These are phyloP conservation scores for Trinectes maculatus DNA, from an alignment of 2,113 vertebrate genomes.

Conservation along the genomic window DNA sequence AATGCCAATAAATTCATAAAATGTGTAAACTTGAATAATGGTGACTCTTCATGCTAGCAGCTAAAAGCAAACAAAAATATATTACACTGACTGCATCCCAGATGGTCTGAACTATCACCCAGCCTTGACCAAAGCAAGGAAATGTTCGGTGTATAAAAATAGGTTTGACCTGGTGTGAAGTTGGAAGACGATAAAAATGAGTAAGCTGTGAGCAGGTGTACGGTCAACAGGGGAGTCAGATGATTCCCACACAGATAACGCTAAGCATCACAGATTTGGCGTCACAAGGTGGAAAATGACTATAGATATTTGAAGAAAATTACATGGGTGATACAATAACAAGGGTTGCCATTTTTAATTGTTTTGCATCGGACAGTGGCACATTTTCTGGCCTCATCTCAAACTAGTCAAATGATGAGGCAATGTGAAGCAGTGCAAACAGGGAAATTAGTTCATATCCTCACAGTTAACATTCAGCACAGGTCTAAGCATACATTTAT, in stretches of 20 bases:
- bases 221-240: conserved; percentile 49
- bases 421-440: not conserved
- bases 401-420: not conserved
- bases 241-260: not conserved
- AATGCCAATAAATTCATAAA: not conserved
- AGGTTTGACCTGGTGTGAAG: conserved; percentile 17
- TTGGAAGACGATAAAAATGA: conserved; percentile 29
- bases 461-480: not conserved
- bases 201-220: conserved; percentile 57
- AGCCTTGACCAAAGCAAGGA: not conserved
- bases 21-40: not conserved
- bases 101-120: too few relatives aligned
- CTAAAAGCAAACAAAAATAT: not conserved
- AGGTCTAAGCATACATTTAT: not conserved
- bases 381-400: not conserved
- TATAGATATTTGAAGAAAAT: conserved; percentile 8
- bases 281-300: not conserved
- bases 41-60: not conserved
- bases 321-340: not conserved
- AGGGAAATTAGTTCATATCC: not conserved
- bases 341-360: not conserved
- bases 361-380: conserved; percentile 28
- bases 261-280: conserved; percentile 22
- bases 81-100: not conserved
- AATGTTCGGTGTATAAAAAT: conserved; percentile 12